These are phyloP conservation scores for Oostethus manadensis DNA, from an alignment of 2,113 vertebrate species.

Conservation along the genomic window DNA sequence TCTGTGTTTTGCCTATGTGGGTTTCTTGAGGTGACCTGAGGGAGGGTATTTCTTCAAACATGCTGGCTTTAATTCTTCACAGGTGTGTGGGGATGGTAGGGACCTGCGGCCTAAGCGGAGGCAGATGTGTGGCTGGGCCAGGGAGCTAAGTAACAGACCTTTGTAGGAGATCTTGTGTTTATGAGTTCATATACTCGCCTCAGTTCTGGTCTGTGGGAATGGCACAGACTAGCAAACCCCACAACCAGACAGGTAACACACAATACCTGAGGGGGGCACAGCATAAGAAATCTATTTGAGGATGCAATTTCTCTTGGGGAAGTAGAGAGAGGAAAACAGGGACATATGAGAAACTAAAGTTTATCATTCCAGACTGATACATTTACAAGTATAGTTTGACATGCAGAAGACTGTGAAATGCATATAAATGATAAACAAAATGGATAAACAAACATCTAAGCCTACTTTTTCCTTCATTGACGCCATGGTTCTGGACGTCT, in stretches of 20 bases:
- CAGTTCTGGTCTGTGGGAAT: conserved; percentile 55
- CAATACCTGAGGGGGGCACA: conserved; percentile 31
- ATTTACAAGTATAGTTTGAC: too few relatives aligned
- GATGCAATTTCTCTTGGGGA: conserved; percentile 16
- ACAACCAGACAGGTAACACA: conserved; percentile 59
- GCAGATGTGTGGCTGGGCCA: conserved; percentile 60
- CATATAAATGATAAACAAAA: too few relatives aligned
- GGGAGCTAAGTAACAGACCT: conserved; percentile 51
- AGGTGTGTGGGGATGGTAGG: conserved; percentile 57
- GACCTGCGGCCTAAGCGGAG: conserved; percentile 55
- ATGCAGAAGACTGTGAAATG: too few relatives aligned
- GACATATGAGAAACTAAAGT: conserved; percentile 4
- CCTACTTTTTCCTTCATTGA: too few relatives aligned
- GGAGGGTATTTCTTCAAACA: conserved; percentile 66
- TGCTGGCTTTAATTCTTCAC: conserved; percentile 64
- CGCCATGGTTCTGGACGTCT: too few relatives aligned
- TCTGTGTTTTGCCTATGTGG: conserved; percentile 29
- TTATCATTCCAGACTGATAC: conserved; percentile 20
- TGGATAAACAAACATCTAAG: too few relatives aligned
- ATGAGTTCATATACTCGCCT: conserved; percentile 63
- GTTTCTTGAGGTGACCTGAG: conserved; percentile 47
- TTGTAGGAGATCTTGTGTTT: conserved; percentile 63
- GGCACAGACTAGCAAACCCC: conserved; percentile 37
- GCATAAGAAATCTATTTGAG: conserved; percentile 22
- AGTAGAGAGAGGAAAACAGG: too few relatives aligned